Conservation (phyloP, 2,797 vertebrate genomes). For the Gymnothorax javanicus region DNA sequence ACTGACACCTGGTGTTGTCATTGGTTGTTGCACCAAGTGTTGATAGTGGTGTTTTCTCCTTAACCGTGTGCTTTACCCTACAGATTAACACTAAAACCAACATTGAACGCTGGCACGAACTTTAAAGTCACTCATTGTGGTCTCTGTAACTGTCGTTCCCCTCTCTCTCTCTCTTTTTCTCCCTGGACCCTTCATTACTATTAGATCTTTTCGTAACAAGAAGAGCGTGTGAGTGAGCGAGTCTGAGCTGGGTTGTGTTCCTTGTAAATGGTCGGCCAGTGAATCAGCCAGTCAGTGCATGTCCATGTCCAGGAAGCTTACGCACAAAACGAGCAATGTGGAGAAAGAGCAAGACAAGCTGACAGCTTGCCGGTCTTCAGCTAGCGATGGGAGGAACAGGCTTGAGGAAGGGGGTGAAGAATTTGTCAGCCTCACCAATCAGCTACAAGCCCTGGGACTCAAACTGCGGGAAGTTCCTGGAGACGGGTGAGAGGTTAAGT, state of each 20-base stretch:
- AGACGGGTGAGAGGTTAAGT: slow-evolving; percentile 82
- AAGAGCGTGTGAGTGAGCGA: background rate
- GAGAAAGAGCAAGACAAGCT: slow-evolving; percentile 87
- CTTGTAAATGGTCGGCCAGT: background rate
- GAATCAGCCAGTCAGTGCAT: slow-evolving; percentile 23
- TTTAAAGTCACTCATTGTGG: background rate
- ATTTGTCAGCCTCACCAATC: slow-evolving; percentile 85
- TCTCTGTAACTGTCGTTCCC: background rate
- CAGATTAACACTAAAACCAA: no score
- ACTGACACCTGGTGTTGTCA: no score
- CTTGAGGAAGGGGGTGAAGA: slow-evolving; percentile 75
- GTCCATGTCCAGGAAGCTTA: slow-evolving; percentile 84
- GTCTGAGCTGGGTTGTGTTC: slow-evolving; percentile 10
- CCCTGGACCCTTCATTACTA: background rate
- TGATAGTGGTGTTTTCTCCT: no score
- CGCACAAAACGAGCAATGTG: slow-evolving; percentile 76
- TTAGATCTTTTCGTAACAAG: background rate
- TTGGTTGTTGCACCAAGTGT: no score
- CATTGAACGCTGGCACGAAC: no score
- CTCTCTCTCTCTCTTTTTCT: background rate
- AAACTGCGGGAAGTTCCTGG: slow-evolving; percentile 92
- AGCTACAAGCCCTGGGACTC: slow-evolving; percentile 89
- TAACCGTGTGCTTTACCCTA: no score
- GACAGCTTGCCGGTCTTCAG: slow-evolving; percentile 78
- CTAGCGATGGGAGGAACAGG: slow-evolving; percentile 81